Percentiles rank a stretch among this genome's conserved stretches.
These are phyloP conservation scores for Apogon hyalosoma DNA, from an alignment of 2,797 vertebrate species.

Conservation along the genomic window DNA sequence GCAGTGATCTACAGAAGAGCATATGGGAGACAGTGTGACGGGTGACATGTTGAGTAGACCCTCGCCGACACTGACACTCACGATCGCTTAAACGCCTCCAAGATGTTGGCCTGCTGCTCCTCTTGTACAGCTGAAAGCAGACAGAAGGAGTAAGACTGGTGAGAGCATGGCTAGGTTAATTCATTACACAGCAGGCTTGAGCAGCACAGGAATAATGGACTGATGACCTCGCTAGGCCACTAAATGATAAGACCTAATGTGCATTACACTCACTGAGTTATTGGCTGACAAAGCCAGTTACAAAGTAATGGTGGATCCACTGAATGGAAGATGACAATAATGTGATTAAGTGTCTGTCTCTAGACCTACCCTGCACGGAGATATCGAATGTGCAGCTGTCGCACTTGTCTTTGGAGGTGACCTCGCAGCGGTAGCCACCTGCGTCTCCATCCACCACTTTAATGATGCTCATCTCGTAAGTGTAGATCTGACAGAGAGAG, in stretches of 20 bases:
- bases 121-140: slow-evolving; percentile 79
- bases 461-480: slow-evolving; percentile 87
- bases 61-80: slow-evolving; percentile 75
- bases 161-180: slow-evolving; percentile 59
- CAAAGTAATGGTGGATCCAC: slow-evolving; percentile 33
- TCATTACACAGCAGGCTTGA: slow-evolving; percentile 52
- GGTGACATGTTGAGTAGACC: slow-evolving; percentile 63
- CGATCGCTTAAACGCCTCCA: slow-evolving; percentile 88
- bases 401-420: slow-evolving; percentile 89
- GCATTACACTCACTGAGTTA: slow-evolving; percentile 63
- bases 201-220: slow-evolving; percentile 62
- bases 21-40: slow-evolving; percentile 60
- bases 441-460: slow-evolving; percentile 88
- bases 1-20: slow-evolving; percentile 61
- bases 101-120: slow-evolving; percentile 83
- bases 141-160: slow-evolving; percentile 60
- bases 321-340: slow-evolving; percentile 75
- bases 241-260: slow-evolving; percentile 72
- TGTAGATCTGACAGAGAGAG: slow-evolving; percentile 85
- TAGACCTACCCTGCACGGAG: slow-evolving; percentile 86
- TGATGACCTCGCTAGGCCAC: slow-evolving; percentile 64
- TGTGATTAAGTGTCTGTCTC: slow-evolving; percentile 63
- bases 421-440: slow-evolving; percentile 92
- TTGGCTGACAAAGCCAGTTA: slow-evolving; percentile 77
- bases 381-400: slow-evolving; percentile 90